These are phyloP conservation scores for Scomber japonicus DNA, from an alignment of 2,113 vertebrate species.

Conservation along the genomic window DNA sequence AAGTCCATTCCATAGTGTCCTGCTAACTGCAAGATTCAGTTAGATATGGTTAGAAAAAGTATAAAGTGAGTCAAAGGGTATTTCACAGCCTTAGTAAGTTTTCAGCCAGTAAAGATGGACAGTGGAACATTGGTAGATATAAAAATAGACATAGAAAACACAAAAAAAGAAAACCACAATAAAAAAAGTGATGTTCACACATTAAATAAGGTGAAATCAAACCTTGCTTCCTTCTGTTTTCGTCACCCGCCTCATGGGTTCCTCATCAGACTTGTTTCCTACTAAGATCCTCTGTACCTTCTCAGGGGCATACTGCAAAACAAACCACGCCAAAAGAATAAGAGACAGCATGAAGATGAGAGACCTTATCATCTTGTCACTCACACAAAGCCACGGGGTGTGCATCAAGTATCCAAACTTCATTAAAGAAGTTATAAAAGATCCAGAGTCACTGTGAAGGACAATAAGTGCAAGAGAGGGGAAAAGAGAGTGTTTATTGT, in stretches of 20 bases:
- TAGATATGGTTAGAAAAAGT: constrained; percentile 1
- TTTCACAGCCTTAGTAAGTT: background rate
- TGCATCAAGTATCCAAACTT: background rate
- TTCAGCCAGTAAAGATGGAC: background rate
- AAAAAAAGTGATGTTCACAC: background rate
- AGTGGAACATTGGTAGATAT: background rate
- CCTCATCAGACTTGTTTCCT: constrained; percentile 95
- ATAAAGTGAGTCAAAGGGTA: background rate
- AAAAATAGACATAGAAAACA: background rate
- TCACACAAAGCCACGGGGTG: constrained; percentile 9
- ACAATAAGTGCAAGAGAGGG: background rate
- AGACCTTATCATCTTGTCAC: constrained; percentile 21
- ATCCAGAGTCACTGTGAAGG: background rate
- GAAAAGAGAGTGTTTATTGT: background rate
- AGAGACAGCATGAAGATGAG: background rate
- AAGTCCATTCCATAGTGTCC: constrained; percentile 95
- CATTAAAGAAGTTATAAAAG: background rate
- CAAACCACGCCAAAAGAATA: background rate
- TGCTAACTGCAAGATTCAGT: constrained; percentile 86
- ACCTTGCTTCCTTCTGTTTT: constrained; percentile 94
- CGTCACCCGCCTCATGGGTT: constrained; percentile 91
- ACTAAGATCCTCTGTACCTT: constrained; percentile 94
- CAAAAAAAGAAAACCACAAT: too few species aligned
- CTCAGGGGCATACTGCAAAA: constrained; percentile 88
- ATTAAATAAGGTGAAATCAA: background rate